Percentiles rank a stretch among this genome's conserved stretches.
Evolutionary conservation across 1,140 invertebrate genomes (phyloP).

Genomic region (Coelopa frigida): DNA sequence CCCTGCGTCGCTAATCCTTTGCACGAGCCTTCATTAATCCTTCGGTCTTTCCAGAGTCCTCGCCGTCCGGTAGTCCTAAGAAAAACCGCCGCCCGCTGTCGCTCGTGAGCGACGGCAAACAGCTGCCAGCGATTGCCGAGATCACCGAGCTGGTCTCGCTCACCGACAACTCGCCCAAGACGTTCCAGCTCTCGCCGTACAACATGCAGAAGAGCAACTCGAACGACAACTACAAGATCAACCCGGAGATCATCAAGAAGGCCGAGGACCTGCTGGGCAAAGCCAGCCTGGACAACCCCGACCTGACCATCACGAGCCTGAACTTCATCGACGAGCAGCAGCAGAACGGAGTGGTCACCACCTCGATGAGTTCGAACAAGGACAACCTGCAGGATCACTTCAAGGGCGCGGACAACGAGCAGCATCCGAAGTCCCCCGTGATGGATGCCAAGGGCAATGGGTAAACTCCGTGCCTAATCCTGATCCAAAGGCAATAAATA

Average conservation of each 20-base stretch:
- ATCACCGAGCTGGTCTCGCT: constrained; percentile 49
- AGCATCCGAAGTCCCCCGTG: background rate
- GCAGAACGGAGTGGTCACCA: constrained; percentile 23
- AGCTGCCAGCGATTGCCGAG: constrained; percentile 50
- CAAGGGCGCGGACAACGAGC: no score
- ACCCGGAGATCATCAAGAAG: constrained; percentile 41
- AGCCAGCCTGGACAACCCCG: constrained; percentile 49
- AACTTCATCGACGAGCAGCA: constrained; percentile 53
- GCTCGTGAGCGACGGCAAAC: constrained; percentile 47
- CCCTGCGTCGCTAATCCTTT: background rate
- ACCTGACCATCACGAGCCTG: constrained; percentile 53
- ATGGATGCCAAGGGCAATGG: constrained; percentile 1
- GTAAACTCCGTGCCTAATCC: no score
- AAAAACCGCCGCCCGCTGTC: constrained; percentile 48
- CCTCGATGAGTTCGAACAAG: constrained; percentile 2
- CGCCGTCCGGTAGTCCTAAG: constrained; percentile 51
- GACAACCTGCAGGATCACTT: constrained; percentile 9
- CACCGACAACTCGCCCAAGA: constrained; percentile 42
- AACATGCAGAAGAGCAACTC: constrained; percentile 24
- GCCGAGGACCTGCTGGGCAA: constrained; percentile 42
- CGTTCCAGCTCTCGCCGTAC: constrained; percentile 37
- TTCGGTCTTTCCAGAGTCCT: constrained; percentile 45
- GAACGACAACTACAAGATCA: constrained; percentile 36
- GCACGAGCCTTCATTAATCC: constrained; percentile 6
- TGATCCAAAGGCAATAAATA: no score